Conservation (phyloP, 2,888 invertebrate species). For the Frankliniella fusca region DNA sequence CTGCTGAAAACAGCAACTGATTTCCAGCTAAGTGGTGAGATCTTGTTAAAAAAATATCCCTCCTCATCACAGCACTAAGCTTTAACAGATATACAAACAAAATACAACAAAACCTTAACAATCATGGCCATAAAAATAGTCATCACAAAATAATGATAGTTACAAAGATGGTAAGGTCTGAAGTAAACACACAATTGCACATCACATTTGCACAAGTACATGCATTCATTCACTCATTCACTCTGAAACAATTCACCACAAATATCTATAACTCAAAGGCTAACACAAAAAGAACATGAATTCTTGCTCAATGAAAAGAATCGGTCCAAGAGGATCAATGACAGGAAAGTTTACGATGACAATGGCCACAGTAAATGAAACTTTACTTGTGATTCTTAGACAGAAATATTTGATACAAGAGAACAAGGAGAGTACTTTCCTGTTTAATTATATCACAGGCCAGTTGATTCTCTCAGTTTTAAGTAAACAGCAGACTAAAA, state of each 20-base stretch:
- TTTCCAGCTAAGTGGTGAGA: conserved; percentile 24
- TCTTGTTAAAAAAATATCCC: conserved; percentile 25
- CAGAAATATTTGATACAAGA: conserved; percentile 5
- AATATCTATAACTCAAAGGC: background rate
- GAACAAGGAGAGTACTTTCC: background rate
- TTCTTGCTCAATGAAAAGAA: background rate
- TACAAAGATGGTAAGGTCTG: conserved; percentile 20
- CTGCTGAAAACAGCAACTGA: conserved; percentile 15
- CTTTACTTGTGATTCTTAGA: background rate
- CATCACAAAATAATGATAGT: conserved; percentile 26
- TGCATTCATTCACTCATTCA: background rate
- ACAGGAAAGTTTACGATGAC: background rate
- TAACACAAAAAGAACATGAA: background rate
- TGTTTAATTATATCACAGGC: background rate
- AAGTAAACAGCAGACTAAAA: background rate
- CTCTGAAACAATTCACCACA: background rate
- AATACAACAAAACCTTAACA: conserved; percentile 26
- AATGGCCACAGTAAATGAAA: background rate
- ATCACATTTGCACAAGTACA: background rate
- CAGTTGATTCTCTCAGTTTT: conserved; percentile 6
- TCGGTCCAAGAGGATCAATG: background rate
- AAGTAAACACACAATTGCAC: background rate
- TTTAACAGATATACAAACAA: conserved; percentile 25
- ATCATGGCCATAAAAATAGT: conserved; percentile 26
- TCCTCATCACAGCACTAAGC: conserved; percentile 24